phyloP scores from a whole-genome alignment of 2,888 invertebrate species.

The Hemicrepidius hirtus region DNA sequence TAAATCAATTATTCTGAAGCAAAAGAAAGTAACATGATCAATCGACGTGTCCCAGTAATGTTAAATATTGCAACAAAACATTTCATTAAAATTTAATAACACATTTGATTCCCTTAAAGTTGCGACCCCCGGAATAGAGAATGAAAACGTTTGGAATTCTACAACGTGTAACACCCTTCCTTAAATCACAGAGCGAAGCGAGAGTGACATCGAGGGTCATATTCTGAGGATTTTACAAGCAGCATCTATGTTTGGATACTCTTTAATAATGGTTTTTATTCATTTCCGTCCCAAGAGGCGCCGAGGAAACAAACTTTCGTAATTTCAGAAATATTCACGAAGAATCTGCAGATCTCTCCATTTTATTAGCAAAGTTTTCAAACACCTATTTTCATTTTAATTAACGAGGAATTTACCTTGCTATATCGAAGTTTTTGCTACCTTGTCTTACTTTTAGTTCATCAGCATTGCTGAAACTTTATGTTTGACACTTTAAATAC shows the following conservation, averaged over 20 bases:
- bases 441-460: background rate
- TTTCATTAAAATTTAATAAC: conserved; percentile 41
- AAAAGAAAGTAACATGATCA: conserved; percentile 4
- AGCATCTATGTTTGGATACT: conserved; percentile 9
- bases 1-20: conserved; percentile 6
- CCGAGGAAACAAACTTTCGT: conserved; percentile 16
- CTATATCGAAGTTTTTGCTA: conserved; percentile 1
- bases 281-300: conserved; percentile 9
- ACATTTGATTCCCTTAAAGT: conserved; percentile 33
- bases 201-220: conserved; percentile 21
- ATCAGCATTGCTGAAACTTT: conserved; percentile 11
- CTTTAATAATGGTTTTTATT: conserved; percentile 29
- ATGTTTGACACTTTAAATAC: conserved; percentile 2
- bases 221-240: conserved; percentile 22
- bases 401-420: conserved; percentile 30
- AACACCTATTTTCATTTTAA: conserved; percentile 32
- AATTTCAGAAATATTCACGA: conserved; percentile 28
- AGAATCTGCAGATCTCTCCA: conserved; percentile 29
- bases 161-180: conserved; percentile 10
- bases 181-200: conserved; percentile 27
- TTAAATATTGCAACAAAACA: conserved; percentile 29
- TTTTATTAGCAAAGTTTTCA: conserved; percentile 26
- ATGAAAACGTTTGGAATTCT: conserved; percentile 32
- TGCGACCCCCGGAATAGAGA: conserved; percentile 36
- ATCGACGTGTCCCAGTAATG: conserved; percentile 2